Base-by-base conservation (phyloP, 30 jellyfish, hydroid and myxozoan genomes). In the Clytia hemisphaerica region DNA sequence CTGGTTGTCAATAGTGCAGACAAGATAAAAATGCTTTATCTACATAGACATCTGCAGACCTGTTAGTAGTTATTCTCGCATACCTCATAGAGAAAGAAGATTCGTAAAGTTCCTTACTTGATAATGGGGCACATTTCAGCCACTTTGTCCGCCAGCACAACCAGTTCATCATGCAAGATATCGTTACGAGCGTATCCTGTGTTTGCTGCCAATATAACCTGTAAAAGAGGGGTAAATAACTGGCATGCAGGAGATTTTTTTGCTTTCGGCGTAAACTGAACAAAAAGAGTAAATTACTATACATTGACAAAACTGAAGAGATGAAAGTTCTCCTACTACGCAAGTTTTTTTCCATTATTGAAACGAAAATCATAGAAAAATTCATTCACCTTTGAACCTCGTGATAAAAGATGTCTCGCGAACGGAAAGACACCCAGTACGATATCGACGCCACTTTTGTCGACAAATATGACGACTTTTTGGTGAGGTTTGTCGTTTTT, bases 401-500 rank as follows among this genome's bases (percentile, higher is more conserved):
- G 71, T 88, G 47, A 79, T 22, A 88, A 75, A 26, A 88, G 75
- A 22, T 61, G 66, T 2, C 93, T 72, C 2, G 85, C 93, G 49
- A 88, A 76, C 12, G 93, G 94, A 45, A 88, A 53, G 25, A 80
- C 72, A 3, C 97, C 97, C 6, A 88, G 69, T 1, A 88, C 74
- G 14, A 88, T 80, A 59, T 88, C 97, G 7, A 84, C 83, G 5
- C 97, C 97, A 69, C 97, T 88, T 64, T 88, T 88, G 62, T 88
- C 97, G 10, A 88, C 97, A 54, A 88, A 88, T 9, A 88, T 69
- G 6, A 66, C 84, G 49, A 87, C 94, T 37, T 53, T 55, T 45
- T 71, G 37, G 47, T 85, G 83, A n/a, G 86, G 82, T 27, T 77
- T 67, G 25, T 88, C 79, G n/a, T 14, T 16, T 24, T 45, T 48